Base-by-base conservation (phyloP, 30 jellyfish, hydroid and myxozoan genomes). In the Morbakka virulenta region DNA sequence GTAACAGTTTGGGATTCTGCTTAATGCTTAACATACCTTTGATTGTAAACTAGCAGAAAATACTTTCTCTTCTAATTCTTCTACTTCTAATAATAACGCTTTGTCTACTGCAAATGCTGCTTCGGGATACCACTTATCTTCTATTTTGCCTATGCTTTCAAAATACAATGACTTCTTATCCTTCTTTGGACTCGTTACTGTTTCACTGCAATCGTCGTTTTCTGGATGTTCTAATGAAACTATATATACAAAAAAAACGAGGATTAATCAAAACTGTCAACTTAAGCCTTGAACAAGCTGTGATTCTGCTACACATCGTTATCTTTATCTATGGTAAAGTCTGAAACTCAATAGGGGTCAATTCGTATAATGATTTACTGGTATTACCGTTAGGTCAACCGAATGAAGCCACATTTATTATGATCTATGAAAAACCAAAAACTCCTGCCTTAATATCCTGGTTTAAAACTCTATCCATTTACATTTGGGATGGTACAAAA, bases 31-130 rank as follows among this genome's bases (percentile, higher is more conserved):
- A 23, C 29, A 3, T 13, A 85, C 98, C 98, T 91, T 91, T 31
- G 69, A 71, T 67, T 91, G 98, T 66, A 91, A 73, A 69, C 98
- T 91, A 0, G 98, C 98, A 50, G 98, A 91, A 51, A 91, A 91
- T 73, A 91, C 95, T 48, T 91, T 91, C 88, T 91, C 98, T 41
- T 91, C 98, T 34, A 91, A 73, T 9, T 91, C 98, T 72, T 91
- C 98, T 35, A 91, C 91, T 29, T 91, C 98, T 12, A 79, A 72
- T 49, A 91, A 69, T 14, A 84, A 50, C 32, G 83, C 96, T 62
- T 91, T 91, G 69, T 91, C 98, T 29, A 63, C 51, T 17, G 98
- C 95, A 74, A 84, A 91, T 33, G 96, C 98, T 23, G 79, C 83
- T 52, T 70, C 95, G 26, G 96, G 98, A 57, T 49, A 91, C 62